Base-by-base conservation (phyloP, 2,113 vertebrate genomes). In the Chaenogobius annularis region DNA sequence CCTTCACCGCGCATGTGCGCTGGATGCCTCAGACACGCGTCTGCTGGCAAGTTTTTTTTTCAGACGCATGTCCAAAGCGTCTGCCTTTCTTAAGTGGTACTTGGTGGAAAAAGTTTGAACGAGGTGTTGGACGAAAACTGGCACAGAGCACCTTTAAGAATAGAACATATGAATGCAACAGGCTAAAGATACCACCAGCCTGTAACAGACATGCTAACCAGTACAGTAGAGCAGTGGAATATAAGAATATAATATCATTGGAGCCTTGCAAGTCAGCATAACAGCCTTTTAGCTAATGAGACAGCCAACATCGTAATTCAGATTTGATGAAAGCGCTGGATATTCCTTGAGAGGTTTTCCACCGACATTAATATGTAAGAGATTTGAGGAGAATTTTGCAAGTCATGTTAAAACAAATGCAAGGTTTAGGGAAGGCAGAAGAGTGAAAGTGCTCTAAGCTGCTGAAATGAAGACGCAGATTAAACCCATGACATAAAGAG, bases 271-370 rank as follows among this genome's bases (percentile, higher is more conserved):
- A 61, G 80, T 86, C 83, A 82, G 84, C 87, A 87, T 83, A 78
- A 84, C 65, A 69, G 77, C 83, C 88, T 87, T 82, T 89, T 84
- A 85, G 82, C 82, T 88, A 90, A 92, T 85, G 87, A 91, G 83
- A 59, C 52, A 20, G 74, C 73, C 73, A 75, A 10, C 50, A 78
- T 82, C 83, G 22, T 88, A 83, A 91, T 79, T 91, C 84, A 81
- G 35, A 68, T 73, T 54, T 82, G 77, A 82, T 73, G 74, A 86
- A 78, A 55, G 77, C 37, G 9, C 55, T 31, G 13, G 73, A 81
- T 47, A 71, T 64, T 54, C 77, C 54, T 47, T 67, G 19, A 62
- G 73, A 74, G 65, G 66, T 50, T 78, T 73, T 79, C 37, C 26
- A 58, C 74, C 75, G 59, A 77, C 79, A 86, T 84, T 86, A 84